phyloP scores from a whole-genome alignment of 2,113 vertebrate genomes.

The Candoia aspera region DNA sequence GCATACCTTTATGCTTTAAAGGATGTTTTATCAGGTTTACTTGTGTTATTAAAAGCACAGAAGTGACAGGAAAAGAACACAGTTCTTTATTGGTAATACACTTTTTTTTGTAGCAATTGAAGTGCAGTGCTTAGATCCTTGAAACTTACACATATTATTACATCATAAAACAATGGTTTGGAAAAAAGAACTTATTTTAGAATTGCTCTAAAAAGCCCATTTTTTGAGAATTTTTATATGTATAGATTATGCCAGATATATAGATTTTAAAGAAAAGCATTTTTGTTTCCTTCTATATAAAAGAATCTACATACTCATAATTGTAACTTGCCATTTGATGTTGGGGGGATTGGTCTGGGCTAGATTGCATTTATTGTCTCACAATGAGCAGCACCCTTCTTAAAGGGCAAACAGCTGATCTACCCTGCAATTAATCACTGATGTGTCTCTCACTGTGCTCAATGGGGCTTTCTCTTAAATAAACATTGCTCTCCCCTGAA shows the following conservation, averaged over 20 bases:
- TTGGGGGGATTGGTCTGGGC: background rate
- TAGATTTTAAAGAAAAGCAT: background rate
- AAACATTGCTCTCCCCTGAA: background rate
- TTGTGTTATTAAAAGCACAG: background rate
- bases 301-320: background rate
- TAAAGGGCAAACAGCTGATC: background rate
- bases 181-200: background rate
- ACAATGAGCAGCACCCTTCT: background rate
- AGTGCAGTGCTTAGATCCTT: background rate
- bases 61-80: background rate
- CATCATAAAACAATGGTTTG: background rate
- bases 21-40: background rate
- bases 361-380: background rate
- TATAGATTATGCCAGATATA: background rate
- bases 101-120: background rate
- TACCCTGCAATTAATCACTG: background rate
- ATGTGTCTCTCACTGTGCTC: background rate
- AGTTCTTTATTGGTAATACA: background rate
- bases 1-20: background rate
- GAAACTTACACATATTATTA: background rate
- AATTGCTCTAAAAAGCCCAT: background rate
- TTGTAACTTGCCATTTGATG: background rate
- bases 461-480: background rate
- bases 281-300: background rate
- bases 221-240: background rate